Evolutionary conservation across 2,797 vertebrate genomes (phyloP), one percentile per base, ranked within the genome.

Genomic region (Hyperoplus lanceolatus): DNA sequence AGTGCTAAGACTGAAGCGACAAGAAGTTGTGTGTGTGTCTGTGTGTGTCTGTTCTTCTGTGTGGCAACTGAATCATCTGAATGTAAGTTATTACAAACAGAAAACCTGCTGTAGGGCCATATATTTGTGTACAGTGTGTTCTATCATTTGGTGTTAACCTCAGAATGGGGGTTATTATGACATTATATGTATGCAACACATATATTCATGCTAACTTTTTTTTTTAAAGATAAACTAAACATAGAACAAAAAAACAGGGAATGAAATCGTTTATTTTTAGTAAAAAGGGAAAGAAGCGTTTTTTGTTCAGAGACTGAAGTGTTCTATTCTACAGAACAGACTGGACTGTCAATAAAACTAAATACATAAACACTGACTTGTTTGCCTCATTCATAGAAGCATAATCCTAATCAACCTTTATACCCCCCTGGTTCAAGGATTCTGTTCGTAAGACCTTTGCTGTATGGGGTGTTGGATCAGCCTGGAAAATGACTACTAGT

Each of bases 1-100:
- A 64, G 73, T 77, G 62, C 62, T 46, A 63, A 62, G 63, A 81
- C 66, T 75, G 69, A 82, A 64, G 63, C 3, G 8, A 71, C 3
- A 21, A 65, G 14, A n/a, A 66, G 48, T 39, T 77, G 73, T 75
- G 60, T 73, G 18, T 55, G 41, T 55, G 54, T 65, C 46, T 69
- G 7, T 65, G 49, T 50, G 60, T 50, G 75, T 18, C 59, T 74
- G 50, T 66, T 18, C 70, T 68, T 79, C 74, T 89, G 80, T 91
- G 79, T 93, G 90, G 92, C 92, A 90, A 79, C 80, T 92, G 81
- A 95, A 90, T 92, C 90, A 94, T 95, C 86, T 95, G 95, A 97
- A 96, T 97, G 96, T 97, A 95, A 94, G 91, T 92, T 94, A 92
- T 84, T 83, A 29, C 75, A 80, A 80, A 56, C 73, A 60, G 73